Percentiles rank a stretch among this genome's conserved stretches.
These are phyloP conservation scores for Aproaerema taeniolella DNA, from an alignment of 2,888 invertebrate genomes.

Conservation along the genomic window DNA sequence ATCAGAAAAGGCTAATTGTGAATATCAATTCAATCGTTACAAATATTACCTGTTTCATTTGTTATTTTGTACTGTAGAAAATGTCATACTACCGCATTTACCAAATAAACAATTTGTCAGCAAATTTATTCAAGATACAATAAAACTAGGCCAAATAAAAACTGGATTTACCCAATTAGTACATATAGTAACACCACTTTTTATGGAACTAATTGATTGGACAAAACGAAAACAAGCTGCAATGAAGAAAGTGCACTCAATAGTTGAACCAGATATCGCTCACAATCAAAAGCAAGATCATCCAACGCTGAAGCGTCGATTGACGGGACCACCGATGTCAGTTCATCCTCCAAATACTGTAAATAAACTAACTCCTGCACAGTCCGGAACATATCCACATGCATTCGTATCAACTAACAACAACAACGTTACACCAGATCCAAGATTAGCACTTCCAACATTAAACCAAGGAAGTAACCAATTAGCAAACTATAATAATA, in stretches of 20 bases:
- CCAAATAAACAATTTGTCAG: constrained; percentile 28
- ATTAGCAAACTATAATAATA: too few relatives aligned
- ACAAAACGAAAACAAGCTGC: constrained; percentile 23
- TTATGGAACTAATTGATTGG: constrained; percentile 34
- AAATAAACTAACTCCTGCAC: too few relatives aligned
- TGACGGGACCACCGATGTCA: neutral
- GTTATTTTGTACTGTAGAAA: constrained; percentile 29
- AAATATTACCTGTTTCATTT: constrained; percentile 28
- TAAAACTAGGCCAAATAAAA: constrained; percentile 24
- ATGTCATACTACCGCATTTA: constrained; percentile 34
- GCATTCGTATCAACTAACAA: too few relatives aligned
- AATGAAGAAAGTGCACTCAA: too few relatives aligned
- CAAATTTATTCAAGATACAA: constrained; percentile 28
- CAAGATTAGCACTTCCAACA: too few relatives aligned
- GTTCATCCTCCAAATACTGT: too few relatives aligned
- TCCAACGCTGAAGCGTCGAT: neutral
- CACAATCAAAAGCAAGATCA: neutral
- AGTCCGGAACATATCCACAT: too few relatives aligned
- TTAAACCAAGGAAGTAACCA: too few relatives aligned
- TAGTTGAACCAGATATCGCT: neutral
- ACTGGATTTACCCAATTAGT: too few relatives aligned
- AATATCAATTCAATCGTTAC: neutral
- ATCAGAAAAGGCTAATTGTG: too few relatives aligned
- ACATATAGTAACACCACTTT: constrained; percentile 23
- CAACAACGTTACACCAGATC: too few relatives aligned